Evolutionary conservation across 2,113 vertebrate genomes (phyloP).

Genomic region (Rhombomys opimus): DNA sequence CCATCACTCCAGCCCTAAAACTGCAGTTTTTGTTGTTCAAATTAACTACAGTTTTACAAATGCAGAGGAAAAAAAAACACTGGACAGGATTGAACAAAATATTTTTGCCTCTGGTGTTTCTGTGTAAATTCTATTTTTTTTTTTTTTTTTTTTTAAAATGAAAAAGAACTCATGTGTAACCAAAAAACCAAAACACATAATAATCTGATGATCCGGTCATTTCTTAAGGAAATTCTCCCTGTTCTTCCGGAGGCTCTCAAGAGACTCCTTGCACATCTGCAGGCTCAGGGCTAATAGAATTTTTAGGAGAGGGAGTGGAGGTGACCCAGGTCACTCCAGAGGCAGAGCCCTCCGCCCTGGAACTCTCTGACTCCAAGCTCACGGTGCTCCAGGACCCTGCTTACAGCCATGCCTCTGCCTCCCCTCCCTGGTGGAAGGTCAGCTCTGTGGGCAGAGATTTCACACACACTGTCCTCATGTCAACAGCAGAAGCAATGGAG

Average conservation of each 20-base stretch:
- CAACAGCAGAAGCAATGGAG: neutral
- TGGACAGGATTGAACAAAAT: neutral
- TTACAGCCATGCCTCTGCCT: neutral
- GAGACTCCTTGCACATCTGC: constrained; percentile 7
- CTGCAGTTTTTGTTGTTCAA: neutral
- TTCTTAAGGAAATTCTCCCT: neutral
- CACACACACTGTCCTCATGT: accelerated
- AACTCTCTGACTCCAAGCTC: neutral
- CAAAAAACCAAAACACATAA: constrained; percentile 29
- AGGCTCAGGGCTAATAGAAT: neutral
- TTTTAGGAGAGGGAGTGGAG: neutral
- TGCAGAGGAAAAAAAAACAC: accelerated
- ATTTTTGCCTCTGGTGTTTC: neutral
- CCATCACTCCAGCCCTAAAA: no score
- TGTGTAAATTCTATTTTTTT: neutral
- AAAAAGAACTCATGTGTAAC: constrained; percentile 47
- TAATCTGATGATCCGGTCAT: neutral
- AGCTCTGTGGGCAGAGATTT: accelerated
- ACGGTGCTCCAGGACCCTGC: no score
- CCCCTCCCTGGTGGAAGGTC: neutral
- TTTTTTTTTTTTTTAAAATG: constrained; percentile 9
- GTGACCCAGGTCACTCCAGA: neutral
- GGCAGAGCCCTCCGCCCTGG: accelerated
- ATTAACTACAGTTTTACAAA: neutral
- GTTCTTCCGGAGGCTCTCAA: neutral